Percentiles rank a stretch among this genome's conserved stretches.
Evolutionary conservation across 2,888 invertebrate genomes (phyloP).

Genomic region (Azorinus chamasolen): DNA sequence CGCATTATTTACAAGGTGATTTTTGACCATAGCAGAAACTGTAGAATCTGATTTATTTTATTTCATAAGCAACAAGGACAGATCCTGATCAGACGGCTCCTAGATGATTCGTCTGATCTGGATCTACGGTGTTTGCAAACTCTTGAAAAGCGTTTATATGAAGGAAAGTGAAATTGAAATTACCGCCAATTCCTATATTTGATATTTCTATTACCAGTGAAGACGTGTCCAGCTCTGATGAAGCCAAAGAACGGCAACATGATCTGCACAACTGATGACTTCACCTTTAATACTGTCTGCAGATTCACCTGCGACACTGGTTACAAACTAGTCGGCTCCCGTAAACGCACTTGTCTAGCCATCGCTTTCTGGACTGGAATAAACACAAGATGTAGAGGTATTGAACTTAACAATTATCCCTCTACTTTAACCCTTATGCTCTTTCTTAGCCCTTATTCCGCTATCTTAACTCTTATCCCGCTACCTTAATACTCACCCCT

Average conservation of each 20-base stretch:
- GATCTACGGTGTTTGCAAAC: too few relatives aligned
- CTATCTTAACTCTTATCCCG: too few relatives aligned
- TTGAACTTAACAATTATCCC: too few relatives aligned
- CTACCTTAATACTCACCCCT: conserved; percentile 1
- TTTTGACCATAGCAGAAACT: too few relatives aligned
- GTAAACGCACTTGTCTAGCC: conserved; percentile 90
- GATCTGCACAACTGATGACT: conserved; percentile 86
- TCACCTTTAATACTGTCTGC: conserved; percentile 90
- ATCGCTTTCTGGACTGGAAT: conserved; percentile 91
- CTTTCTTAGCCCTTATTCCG: not conserved
- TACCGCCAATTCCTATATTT: too few relatives aligned
- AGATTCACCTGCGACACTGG: conserved; percentile 90
- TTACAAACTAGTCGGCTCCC: conserved; percentile 89
- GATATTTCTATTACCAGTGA: conserved; percentile 88
- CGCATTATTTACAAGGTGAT: too few relatives aligned
- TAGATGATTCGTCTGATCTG: too few relatives aligned
- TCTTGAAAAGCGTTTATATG: too few relatives aligned
- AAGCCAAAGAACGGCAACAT: conserved; percentile 89
- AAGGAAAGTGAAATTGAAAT: too few relatives aligned
- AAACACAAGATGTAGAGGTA: conserved; percentile 90
- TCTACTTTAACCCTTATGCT: not conserved
- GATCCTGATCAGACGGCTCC: too few relatives aligned
- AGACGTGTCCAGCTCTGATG: conserved; percentile 89
- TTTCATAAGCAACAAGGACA: too few relatives aligned
- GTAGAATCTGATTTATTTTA: too few relatives aligned